Conservation (phyloP, 1,140 invertebrate genomes). For the Drusus annulatus region DNA sequence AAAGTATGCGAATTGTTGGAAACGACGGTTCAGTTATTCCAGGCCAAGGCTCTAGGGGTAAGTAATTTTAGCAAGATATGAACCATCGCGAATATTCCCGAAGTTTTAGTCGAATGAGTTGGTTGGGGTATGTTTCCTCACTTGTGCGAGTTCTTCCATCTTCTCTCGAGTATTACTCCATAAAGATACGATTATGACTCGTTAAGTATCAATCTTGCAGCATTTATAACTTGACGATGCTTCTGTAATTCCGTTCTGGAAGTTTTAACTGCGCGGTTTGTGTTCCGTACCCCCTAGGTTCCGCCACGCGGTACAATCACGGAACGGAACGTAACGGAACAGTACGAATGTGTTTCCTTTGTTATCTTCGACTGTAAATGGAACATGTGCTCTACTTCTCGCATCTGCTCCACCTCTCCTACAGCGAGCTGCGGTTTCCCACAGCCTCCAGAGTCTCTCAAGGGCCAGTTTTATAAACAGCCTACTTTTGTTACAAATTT, state of each 20-base stretch:
- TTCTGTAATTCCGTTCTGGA: background rate
- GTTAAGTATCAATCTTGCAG: background rate
- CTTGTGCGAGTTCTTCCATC: too few species aligned
- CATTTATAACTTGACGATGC: background rate
- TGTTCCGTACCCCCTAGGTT: constrained; percentile 11
- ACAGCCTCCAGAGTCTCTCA: background rate
- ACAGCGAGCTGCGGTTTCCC: background rate
- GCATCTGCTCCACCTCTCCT: background rate
- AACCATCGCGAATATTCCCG: too few species aligned
- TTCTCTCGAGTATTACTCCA: too few species aligned
- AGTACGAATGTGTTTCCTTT: background rate
- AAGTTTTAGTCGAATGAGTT: too few species aligned
- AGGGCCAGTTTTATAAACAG: background rate
- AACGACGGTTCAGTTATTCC: too few species aligned
- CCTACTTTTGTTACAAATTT: too few species aligned
- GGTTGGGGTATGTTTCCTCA: too few species aligned
- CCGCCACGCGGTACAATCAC: background rate
- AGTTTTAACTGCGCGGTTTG: constrained; percentile 20
- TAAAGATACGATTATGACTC: too few species aligned
- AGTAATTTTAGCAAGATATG: too few species aligned
- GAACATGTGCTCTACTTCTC: constrained; percentile 10
- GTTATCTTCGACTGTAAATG: constrained; percentile 44
- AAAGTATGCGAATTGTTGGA: too few species aligned
- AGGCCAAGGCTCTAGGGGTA: too few species aligned
- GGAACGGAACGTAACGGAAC: too few species aligned